Evolutionary conservation across 2,888 invertebrate species (phyloP).

Genomic region (Drosophila mayaguana): DNA sequence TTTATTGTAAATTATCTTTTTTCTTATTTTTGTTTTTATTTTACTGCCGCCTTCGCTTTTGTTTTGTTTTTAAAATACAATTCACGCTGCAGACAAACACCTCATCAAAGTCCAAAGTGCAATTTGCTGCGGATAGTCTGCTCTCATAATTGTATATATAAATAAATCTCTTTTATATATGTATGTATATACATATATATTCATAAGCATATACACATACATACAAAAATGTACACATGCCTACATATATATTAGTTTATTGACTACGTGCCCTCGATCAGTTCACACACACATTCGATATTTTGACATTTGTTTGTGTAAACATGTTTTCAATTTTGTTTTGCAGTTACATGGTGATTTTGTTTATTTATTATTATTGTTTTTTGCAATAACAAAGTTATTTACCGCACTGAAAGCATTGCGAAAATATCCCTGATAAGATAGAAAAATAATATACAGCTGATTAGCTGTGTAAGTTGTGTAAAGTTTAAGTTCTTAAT

Average conservation of each 20-base stretch:
- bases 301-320: constrained; percentile 6
- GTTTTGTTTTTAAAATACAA: constrained; percentile 28
- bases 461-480: neutral
- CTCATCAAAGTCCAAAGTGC: constrained; percentile 55
- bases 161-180: neutral
- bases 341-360: constrained; percentile 21
- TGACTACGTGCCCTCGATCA: constrained; percentile 5
- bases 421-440: constrained; percentile 2
- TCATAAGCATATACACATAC: too few relatives aligned
- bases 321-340: constrained; percentile 62
- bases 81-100: constrained; percentile 29
- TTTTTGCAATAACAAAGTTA: constrained; percentile 43
- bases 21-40: constrained; percentile 14
- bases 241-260: neutral
- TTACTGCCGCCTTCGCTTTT: constrained; percentile 31
- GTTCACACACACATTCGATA: neutral
- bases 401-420: constrained; percentile 40
- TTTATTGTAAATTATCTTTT: constrained; percentile 27
- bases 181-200: neutral
- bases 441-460: neutral
- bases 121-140: constrained; percentile 11
- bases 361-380: neutral
- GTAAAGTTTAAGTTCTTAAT: neutral
- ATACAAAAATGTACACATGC: neutral
- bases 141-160: constrained; percentile 2